Percentiles rank a stretch among this genome's conserved stretches.
These are phyloP conservation scores for Pseudeuparius sepicola DNA, from an alignment of 2,888 invertebrate species.

Conservation along the genomic window DNA sequence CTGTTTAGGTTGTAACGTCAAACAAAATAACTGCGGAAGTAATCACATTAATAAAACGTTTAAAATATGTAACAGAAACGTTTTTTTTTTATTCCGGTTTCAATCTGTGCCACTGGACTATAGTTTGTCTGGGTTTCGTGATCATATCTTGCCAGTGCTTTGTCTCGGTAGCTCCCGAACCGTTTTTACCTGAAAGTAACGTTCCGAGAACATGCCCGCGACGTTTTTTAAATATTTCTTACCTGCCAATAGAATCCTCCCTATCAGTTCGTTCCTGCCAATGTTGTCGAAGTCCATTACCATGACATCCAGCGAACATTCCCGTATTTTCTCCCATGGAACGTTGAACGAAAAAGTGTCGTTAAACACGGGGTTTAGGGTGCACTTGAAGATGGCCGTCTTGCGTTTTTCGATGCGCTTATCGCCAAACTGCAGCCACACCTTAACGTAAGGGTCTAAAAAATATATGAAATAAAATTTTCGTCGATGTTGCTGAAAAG, in stretches of 20 bases:
- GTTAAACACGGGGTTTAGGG: constrained; percentile 91
- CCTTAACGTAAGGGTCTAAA: constrained; percentile 96
- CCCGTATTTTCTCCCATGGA: constrained; percentile 93
- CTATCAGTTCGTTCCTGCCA: constrained; percentile 85
- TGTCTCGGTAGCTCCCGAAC: constrained; percentile 89
- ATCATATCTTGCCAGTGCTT: constrained; percentile 99
- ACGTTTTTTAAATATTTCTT: constrained; percentile 28
- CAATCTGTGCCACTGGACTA: constrained; percentile 94
- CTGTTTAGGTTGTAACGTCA: too few species aligned
- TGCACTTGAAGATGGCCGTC: constrained; percentile 89
- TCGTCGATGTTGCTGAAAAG: constrained; percentile 5
- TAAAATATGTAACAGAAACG: too few species aligned
- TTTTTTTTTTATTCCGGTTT: constrained; percentile 85
- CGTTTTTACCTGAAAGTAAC: constrained; percentile 71
- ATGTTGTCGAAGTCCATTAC: constrained; percentile 98
- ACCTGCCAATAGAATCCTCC: constrained; percentile 88
- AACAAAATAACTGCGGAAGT: not conserved
- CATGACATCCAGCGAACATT: constrained; percentile 86
- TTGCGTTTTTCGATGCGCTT: constrained; percentile 92
- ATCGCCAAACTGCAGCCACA: constrained; percentile 92
- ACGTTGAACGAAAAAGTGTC: constrained; percentile 94
- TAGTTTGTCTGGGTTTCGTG: constrained; percentile 89
- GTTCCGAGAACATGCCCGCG: not conserved
- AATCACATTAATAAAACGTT: constrained; percentile 1
- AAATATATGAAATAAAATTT: constrained; percentile 21